Evolutionary conservation across 2,113 vertebrate genomes (phyloP), one percentile per base, ranked within the genome.

Genomic region (Polypterus senegalus): DNA sequence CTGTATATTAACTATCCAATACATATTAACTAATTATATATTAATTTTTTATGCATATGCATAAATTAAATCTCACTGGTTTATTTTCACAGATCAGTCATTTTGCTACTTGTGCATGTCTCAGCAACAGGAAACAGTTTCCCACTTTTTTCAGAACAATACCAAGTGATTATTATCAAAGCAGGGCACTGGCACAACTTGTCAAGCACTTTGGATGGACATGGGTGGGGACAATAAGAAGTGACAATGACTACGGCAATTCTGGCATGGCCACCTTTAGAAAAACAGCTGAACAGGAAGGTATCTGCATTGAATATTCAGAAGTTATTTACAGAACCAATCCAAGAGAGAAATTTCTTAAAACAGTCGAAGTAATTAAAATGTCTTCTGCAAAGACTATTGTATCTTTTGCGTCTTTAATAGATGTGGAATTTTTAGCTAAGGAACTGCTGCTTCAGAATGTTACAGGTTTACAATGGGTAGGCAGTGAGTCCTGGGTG

Each of bases 401-500:
- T 57, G 79, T 88, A 10, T 81, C 78, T 47, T 88, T 88, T 65
- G 63, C 83, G 3, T 73, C 78, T 5, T 74, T 80, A 48, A 64
- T 65, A 3, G 83, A 86, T 57, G 80, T 87, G 75, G 59, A 80
- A 3, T 58, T 83, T 11, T 65, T 86, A 46, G 69, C 85, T 9
- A 76, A 86, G 3, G 81, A 86, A 64, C 68, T 77, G 52, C 47
- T 82, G n/a, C 73, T 57, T 2, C 84, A 86, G 66, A 86, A 86
- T 62, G 27, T 86, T 47, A 83, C 74, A 1, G 78, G 76, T 27
- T 59, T 84, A 53, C 82, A 85, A 67, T 88, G 84, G 82, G 71
- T 85, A 5, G 86, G 82, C 57, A 86, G 79, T 71, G 83, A 87
- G 62, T 81, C 81, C 54, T 88, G 84, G 84, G 84, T 86, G 46